Conservation (phyloP, 2,888 invertebrate genomes). For the Gnatocerus cornutus region DNA sequence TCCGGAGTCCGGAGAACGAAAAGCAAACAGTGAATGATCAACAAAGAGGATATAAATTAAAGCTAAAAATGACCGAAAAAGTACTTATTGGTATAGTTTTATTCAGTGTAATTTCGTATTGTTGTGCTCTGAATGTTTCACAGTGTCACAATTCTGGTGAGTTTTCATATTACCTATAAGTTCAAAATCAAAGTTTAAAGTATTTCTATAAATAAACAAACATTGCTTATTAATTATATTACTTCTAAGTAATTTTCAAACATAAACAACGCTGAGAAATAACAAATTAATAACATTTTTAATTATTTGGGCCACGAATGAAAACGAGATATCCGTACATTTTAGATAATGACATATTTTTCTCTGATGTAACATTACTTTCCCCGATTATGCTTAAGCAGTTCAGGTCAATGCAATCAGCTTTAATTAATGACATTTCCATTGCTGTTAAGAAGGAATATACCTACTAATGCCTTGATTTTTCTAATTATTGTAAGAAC, state of each 20-base stretch:
- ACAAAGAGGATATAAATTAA: neutral
- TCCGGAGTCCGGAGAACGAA: slow-evolving; percentile 10
- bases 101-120: slow-evolving; percentile 23
- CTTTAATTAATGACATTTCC: neutral
- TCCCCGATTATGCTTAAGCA: neutral
- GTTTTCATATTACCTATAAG: neutral
- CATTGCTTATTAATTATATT: too few relatives aligned
- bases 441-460: too few relatives aligned
- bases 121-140: slow-evolving; percentile 25
- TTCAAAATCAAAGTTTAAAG: too few relatives aligned
- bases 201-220: too few relatives aligned
- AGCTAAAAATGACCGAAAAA: neutral
- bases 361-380: slow-evolving; percentile 1
- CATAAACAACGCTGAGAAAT: too few relatives aligned
- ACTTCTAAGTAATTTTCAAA: too few relatives aligned
- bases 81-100: slow-evolving; percentile 8
- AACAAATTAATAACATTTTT: too few relatives aligned
- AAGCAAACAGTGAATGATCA: slow-evolving; percentile 5
- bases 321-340: too few relatives aligned
- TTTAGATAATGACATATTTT: neutral
- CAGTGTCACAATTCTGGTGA: slow-evolving; percentile 41
- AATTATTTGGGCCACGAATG: too few relatives aligned
- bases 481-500: too few relatives aligned
- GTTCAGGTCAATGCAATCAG: slow-evolving; percentile 5
- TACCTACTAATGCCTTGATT: too few relatives aligned